phyloP scores from a whole-genome alignment of 1,140 invertebrate species.

The Melanaphis sacchari region DNA sequence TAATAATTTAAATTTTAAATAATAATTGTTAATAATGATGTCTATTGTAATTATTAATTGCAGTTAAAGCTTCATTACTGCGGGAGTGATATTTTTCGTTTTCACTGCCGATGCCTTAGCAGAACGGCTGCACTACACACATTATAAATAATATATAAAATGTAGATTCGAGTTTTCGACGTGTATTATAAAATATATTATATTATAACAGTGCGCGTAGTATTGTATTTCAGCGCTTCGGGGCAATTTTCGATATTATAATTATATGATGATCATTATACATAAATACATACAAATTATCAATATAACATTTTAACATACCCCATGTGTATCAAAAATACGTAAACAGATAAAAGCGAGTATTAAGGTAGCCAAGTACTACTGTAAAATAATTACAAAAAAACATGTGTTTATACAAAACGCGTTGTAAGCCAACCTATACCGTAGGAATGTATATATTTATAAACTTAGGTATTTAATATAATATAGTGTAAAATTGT shows the following conservation, averaged over 20 bases:
- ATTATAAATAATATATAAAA: constrained; percentile 18
- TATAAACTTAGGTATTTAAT: neutral
- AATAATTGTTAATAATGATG: neutral
- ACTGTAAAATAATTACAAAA: constrained; percentile 39
- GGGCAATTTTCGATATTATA: constrained; percentile 29
- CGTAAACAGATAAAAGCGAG: neutral
- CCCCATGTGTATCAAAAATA: neutral
- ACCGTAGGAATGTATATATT: neutral
- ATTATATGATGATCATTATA: constrained; percentile 44
- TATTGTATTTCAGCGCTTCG: constrained; percentile 47
- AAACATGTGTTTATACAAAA: constrained; percentile 21
- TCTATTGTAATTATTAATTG: neutral
- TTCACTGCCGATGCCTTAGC: neutral
- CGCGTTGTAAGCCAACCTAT: neutral
- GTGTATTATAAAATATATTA: neutral
- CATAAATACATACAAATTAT: constrained; percentile 22
- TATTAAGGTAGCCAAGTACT: constrained; percentile 18
- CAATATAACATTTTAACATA: constrained; percentile 21
- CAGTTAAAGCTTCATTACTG: neutral
- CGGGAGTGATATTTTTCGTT: neutral
- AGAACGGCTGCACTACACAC: neutral
- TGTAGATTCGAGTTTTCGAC: constrained; percentile 14
- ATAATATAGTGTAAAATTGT: neutral
- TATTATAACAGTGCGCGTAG: neutral
- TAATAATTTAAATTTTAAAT: neutral